Conservation (phyloP, 2,888 invertebrate species). For the Micoletzkya japonica region DNA sequence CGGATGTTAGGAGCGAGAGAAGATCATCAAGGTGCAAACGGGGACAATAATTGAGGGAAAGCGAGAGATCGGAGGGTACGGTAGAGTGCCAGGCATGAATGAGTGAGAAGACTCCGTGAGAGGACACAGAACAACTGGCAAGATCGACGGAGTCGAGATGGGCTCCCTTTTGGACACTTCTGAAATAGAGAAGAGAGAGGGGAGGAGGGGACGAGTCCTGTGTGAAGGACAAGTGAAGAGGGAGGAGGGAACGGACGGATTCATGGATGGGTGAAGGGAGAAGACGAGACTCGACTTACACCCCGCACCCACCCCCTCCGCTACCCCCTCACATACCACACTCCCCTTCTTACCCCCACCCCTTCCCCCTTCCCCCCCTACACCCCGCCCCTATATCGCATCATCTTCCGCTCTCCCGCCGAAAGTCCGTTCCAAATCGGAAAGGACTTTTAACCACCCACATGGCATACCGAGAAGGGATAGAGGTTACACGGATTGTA, state of each 20-base stretch:
- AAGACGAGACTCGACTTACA: not conserved
- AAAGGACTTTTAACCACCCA: too few relatives aligned
- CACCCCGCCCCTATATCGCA: not conserved
- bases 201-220: not conserved
- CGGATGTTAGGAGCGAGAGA: not conserved
- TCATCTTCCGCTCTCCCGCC: too few relatives aligned
- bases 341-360: not conserved
- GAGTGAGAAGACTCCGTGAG: slow-evolving; percentile 29
- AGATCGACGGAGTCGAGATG: slow-evolving; percentile 41
- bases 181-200: slow-evolving; percentile 10
- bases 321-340: too few relatives aligned
- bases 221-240: not conserved
- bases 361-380: not conserved
- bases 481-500: too few relatives aligned
- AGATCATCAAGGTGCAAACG: slow-evolving; percentile 7
- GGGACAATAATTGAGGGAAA: slow-evolving; percentile 38
- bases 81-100: slow-evolving; percentile 35
- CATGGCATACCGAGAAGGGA: too few relatives aligned
- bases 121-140: slow-evolving; percentile 36
- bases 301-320: too few relatives aligned
- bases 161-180: not conserved
- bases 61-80: slow-evolving; percentile 36
- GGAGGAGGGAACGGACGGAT: not conserved
- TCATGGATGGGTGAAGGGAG: not conserved
- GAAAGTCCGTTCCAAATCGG: too few relatives aligned